Evolutionary conservation across 2,113 vertebrate genomes (phyloP).

Genomic region (Etheostoma spectabile): DNA sequence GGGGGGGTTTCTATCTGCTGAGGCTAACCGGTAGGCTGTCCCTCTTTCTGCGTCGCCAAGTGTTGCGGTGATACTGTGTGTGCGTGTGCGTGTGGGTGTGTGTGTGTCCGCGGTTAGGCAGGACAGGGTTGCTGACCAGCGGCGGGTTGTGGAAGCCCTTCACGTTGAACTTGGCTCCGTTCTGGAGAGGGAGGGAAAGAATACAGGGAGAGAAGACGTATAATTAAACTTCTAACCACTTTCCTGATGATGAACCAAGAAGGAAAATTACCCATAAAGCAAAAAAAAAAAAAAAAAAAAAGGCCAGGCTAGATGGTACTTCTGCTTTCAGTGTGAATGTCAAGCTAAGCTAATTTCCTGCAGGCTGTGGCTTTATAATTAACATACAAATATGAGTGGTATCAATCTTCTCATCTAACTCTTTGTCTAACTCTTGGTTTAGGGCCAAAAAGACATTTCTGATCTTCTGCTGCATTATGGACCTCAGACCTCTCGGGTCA

Average conservation of each 20-base stretch:
- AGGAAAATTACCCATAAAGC: background rate
- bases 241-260: background rate
- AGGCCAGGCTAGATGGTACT: too few relatives aligned
- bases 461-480: too few relatives aligned
- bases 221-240: background rate
- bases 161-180: slow-evolving; percentile 90
- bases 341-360: background rate
- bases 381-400: background rate
- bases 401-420: too few relatives aligned
- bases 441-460: too few relatives aligned
- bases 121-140: slow-evolving; percentile 82
- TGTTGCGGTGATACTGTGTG: slow-evolving; percentile 92
- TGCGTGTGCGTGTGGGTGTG: slow-evolving; percentile 85
- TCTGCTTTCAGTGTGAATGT: background rate
- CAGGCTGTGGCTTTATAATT: background rate
- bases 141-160: slow-evolving; percentile 90
- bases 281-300: too few relatives aligned
- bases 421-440: too few relatives aligned
- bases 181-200: slow-evolving; percentile 68
- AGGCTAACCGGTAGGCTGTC: slow-evolving; percentile 94
- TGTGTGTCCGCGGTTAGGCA: slow-evolving; percentile 76
- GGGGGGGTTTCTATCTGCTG: slow-evolving; percentile 89
- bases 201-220: background rate
- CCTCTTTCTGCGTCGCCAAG: slow-evolving; percentile 94
- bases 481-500: too few relatives aligned